A percentile compares a stretch with the other conserved stretches of the same genome.
Evolutionary conservation across 1,140 invertebrate species (phyloP).

Genomic region (Drosophila azteca): DNA sequence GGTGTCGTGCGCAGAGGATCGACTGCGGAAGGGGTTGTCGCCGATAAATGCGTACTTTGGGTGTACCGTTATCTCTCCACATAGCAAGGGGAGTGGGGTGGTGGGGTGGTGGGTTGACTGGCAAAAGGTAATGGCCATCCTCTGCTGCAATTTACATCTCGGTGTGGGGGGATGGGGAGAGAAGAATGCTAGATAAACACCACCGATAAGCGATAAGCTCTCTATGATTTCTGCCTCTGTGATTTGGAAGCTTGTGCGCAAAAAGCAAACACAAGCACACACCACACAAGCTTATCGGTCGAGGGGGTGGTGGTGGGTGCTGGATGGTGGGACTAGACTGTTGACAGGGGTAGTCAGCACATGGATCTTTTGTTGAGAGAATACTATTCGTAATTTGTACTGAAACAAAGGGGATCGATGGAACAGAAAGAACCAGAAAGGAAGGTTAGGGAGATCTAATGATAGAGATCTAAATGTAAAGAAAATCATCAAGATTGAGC

Average conservation of each 20-base stretch:
- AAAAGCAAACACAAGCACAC: conserved; percentile 42
- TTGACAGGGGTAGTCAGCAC: conserved; percentile 7
- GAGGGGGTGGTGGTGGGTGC: not conserved
- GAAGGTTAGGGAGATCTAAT: too few relatives aligned
- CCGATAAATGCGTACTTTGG: not conserved
- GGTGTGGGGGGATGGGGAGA: too few relatives aligned
- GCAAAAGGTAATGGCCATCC: too few relatives aligned
- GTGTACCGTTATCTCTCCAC: not conserved
- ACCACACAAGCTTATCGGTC: conserved; percentile 51
- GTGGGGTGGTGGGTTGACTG: too few relatives aligned
- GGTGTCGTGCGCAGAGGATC: conserved; percentile 38
- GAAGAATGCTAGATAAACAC: conserved; percentile 43
- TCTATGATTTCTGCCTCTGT: not conserved
- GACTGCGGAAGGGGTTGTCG: too few relatives aligned
- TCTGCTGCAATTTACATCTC: too few relatives aligned
- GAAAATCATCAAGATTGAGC: too few relatives aligned
- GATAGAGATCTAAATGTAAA: too few relatives aligned
- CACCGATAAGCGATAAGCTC: conserved; percentile 39
- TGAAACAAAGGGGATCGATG: too few relatives aligned
- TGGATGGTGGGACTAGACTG: not conserved
- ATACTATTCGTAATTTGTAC: conserved; percentile 2
- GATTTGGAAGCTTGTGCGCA: conserved; percentile 57
- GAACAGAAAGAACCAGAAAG: too few relatives aligned
- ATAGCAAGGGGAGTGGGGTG: not conserved
- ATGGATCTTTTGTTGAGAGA: not conserved